Base-by-base conservation (phyloP, 2,797 vertebrate genomes). In the Betta splendens region DNA sequence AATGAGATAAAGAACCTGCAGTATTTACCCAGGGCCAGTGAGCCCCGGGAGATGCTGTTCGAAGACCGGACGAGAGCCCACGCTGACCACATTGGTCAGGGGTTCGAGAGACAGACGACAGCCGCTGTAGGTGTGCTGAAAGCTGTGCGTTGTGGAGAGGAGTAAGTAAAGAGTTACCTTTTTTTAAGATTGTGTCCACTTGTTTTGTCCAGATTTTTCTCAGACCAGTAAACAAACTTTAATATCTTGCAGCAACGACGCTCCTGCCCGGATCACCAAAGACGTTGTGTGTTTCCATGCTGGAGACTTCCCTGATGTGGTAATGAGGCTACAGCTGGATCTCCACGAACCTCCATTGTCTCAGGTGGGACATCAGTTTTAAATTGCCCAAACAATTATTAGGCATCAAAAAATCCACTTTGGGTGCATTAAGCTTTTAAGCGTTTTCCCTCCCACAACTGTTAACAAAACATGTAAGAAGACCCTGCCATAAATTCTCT, bases 1-100 rank as follows among this genome's bases (percentile, higher is more conserved):
- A 99, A 98, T 93, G 98, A 99, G 92, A 98, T 99, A 63, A 99
- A 98, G 95, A 99, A 99, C 89, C 88, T 99, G 79, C 98, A 99
- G 93, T 99, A 99, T 91, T 94, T 99, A 87, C 98, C 97, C 87
- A 93, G 98, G 91, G 89, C 96, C 81, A 98, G 97, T 22, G 98
- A 99, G 77, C 98, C 98, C 72, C 92, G 98, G 50, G 98, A 99
- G 86, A 96, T 98, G 96, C 94, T 99, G 22, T 99, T 99, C 83
- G 98, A 99, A 90, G 98, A 99, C 85, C 92, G 98, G 66, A 99
- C 98, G 2, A 92, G 96, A 86, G 98, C 97, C 69, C 98, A 99
- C 31, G 98, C 98, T 0, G 98, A 99, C 86, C 98, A 99, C 87
- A 98, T 99, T 65, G 98, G 98, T 72, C 98, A 99, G 89, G 97